Conservation (phyloP, 2,113 vertebrate species). For the Azemiops feae region DNA sequence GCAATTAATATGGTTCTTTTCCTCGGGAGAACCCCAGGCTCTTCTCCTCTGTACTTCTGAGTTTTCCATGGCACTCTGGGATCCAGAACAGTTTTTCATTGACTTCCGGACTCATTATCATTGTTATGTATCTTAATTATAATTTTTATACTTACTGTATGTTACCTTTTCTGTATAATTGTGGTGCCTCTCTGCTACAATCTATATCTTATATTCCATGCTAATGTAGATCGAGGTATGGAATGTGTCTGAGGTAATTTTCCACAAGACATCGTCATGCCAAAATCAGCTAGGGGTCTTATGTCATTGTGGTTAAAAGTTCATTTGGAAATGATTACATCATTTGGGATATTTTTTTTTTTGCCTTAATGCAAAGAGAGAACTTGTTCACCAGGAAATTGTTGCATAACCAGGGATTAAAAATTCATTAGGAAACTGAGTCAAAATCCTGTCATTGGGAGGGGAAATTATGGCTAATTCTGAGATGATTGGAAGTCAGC, state of each 20-base stretch:
- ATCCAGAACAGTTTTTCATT: background rate
- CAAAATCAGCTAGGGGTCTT: background rate
- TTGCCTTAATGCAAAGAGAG: background rate
- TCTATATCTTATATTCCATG: background rate
- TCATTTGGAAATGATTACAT: background rate
- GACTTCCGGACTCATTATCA: background rate
- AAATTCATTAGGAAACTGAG: background rate
- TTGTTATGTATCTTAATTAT: background rate
- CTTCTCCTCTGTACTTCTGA: background rate
- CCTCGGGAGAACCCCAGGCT: background rate
- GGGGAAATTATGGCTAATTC: background rate
- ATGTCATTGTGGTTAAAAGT: background rate
- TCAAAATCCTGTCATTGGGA: background rate
- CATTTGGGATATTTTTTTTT: background rate
- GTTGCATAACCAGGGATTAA: background rate
- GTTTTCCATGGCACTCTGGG: background rate
- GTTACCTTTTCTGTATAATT: background rate
- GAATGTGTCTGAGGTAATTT: background rate
- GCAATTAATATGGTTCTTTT: background rate
- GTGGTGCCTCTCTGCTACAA: background rate
- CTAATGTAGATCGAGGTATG: background rate
- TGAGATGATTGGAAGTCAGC: background rate
- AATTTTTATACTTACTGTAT: background rate
- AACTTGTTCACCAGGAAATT: background rate
- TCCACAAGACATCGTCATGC: background rate